phyloP scores from a whole-genome alignment of 2,888 invertebrate species.

The Luperina nickerlii region DNA sequence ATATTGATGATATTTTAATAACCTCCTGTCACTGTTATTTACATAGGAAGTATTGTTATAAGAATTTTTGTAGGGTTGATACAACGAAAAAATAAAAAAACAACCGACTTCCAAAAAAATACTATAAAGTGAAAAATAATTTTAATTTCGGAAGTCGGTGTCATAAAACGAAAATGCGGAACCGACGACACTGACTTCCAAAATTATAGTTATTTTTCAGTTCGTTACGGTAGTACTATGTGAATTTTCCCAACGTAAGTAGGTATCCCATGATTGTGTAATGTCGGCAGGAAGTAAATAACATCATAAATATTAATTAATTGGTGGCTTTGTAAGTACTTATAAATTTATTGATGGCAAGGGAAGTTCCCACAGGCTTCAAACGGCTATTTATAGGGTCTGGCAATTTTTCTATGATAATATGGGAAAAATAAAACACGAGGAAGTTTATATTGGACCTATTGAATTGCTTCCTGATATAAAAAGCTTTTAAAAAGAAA shows the following conservation, averaged over 20 bases:
- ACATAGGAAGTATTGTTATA: too few species aligned
- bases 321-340: background rate
- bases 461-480: background rate
- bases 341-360: slow-evolving; percentile 18
- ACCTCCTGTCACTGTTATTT: too few species aligned
- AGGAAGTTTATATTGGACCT: background rate
- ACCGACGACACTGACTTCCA: too few species aligned
- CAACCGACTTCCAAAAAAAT: too few species aligned
- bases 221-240: slow-evolving; percentile 8
- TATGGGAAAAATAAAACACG: background rate
- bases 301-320: slow-evolving; percentile 23
- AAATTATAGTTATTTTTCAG: too few species aligned
- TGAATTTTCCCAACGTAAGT: slow-evolving; percentile 30
- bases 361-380: slow-evolving; percentile 10
- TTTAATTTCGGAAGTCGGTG: too few species aligned
- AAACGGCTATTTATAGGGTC: slow-evolving; percentile 17
- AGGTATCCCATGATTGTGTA: slow-evolving; percentile 54
- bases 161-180: too few species aligned
- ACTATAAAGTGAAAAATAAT: too few species aligned
- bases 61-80: too few species aligned
- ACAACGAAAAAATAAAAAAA: too few species aligned
- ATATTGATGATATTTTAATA: too few species aligned
- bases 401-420: background rate
- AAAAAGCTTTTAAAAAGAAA: background rate
- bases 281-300: slow-evolving; percentile 31